A percentile compares a stretch with the other conserved stretches of the same genome.
These are phyloP conservation scores for Hemibagrus wyckioides DNA, from an alignment of 2,113 vertebrate species.

Conservation along the genomic window DNA sequence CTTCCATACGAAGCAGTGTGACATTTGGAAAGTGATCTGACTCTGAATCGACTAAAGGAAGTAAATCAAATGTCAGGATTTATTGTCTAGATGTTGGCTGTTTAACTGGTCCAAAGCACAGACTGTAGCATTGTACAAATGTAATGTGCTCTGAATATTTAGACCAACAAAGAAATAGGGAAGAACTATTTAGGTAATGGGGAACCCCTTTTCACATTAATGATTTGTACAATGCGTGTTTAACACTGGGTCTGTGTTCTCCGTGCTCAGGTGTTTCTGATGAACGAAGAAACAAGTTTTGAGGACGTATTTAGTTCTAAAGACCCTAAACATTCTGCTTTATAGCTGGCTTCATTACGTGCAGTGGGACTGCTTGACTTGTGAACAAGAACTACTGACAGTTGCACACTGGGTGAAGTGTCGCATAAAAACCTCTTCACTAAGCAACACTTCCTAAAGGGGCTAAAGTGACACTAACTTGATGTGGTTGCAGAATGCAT, in stretches of 20 bases:
- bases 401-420: neutral
- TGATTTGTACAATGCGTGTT: neutral
- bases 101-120: neutral
- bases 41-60: neutral
- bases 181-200: neutral
- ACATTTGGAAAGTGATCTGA: neutral
- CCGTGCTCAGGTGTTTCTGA: neutral
- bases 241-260: neutral
- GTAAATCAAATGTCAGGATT: neutral
- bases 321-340: neutral
- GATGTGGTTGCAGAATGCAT: too few relatives aligned
- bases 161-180: neutral
- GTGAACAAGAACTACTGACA: too few relatives aligned
- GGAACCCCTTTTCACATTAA: neutral
- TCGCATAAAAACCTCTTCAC: neutral
- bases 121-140: neutral
- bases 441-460: neutral
- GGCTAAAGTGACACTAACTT: too few relatives aligned
- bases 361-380: neutral
- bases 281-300: neutral
- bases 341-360: neutral
- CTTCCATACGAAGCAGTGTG: neutral
- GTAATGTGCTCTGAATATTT: neutral
- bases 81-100: neutral
- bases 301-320: neutral